phyloP scores from a whole-genome alignment of 2,888 invertebrate species.

The Cheilosia urbana region DNA sequence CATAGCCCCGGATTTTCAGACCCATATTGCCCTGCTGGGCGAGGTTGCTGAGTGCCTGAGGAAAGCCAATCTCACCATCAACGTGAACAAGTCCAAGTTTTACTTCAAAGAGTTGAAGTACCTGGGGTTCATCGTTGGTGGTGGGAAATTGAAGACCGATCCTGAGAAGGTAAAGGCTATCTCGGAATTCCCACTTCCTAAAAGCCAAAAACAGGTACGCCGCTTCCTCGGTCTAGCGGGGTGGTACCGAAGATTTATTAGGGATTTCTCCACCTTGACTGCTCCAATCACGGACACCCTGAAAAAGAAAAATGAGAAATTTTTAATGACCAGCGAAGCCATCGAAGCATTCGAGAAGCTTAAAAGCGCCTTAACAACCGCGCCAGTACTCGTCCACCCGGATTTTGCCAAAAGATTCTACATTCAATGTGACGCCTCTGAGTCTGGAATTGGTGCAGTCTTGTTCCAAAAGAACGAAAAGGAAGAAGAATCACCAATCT shows the following conservation, averaged over 20 bases:
- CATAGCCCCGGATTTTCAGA: slow-evolving; percentile 27
- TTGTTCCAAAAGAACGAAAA: not conserved
- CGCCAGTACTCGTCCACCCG: slow-evolving; percentile 60
- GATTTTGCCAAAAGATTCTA: slow-evolving; percentile 29
- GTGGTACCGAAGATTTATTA: not conserved
- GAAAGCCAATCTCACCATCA: too few relatives aligned
- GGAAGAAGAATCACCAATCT: not conserved
- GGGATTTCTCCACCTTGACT: not conserved
- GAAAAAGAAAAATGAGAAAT: not conserved
- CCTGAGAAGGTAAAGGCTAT: too few relatives aligned
- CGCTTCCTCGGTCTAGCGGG: not conserved
- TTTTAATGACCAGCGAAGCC: slow-evolving; percentile 45
- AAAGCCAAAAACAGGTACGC: too few relatives aligned
- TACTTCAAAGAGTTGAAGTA: too few relatives aligned
- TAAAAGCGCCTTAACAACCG: slow-evolving; percentile 46
- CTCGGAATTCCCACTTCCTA: not conserved
- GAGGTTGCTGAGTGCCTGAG: slow-evolving; percentile 23
- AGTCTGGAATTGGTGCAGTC: slow-evolving; percentile 1
- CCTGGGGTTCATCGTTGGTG: too few relatives aligned
- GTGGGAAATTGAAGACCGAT: slow-evolving; percentile 45
- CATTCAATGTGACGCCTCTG: slow-evolving; percentile 53
- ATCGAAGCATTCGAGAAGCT: slow-evolving; percentile 46
- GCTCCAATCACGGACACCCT: not conserved
- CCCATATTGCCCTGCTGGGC: slow-evolving; percentile 26
- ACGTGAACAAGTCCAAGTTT: too few relatives aligned